Evolutionary conservation across 2,113 vertebrate genomes (phyloP).

Genomic region (Podilymbus podiceps): DNA sequence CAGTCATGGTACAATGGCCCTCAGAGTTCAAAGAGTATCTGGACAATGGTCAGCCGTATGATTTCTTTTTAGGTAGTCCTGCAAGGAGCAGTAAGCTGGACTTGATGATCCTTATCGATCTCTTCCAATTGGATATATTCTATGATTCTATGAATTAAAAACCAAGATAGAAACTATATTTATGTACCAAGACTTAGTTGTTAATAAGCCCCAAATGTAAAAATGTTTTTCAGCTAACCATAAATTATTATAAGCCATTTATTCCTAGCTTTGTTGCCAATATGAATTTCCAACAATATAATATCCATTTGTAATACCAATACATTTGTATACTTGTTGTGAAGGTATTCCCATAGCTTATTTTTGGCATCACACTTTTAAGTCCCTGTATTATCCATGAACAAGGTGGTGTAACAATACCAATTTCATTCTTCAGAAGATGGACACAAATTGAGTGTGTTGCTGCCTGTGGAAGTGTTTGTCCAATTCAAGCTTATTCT

Average conservation of each 20-base stretch:
- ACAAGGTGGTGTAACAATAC: background rate
- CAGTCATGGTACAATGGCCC: background rate
- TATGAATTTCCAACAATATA: background rate
- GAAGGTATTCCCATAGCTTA: background rate
- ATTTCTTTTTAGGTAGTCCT: background rate
- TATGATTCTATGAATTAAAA: background rate
- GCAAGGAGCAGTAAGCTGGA: background rate
- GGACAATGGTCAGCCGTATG: rapidly evolving
- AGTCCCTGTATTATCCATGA: background rate
- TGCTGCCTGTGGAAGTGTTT: background rate
- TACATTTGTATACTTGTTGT: background rate
- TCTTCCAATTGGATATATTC: background rate
- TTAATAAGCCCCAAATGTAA: background rate
- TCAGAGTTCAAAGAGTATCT: background rate
- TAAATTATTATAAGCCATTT: background rate
- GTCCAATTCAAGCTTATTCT: slow-evolving; percentile 57
- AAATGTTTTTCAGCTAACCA: background rate
- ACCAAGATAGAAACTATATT: background rate
- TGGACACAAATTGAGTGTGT: background rate
- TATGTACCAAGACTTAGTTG: background rate
- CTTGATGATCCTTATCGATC: background rate
- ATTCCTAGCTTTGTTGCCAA: background rate
- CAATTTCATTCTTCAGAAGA: background rate
- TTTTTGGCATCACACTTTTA: background rate
- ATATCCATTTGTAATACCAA: background rate